Conservation (phyloP, 2,797 vertebrate genomes). For the Danio jaintianensis region DNA sequence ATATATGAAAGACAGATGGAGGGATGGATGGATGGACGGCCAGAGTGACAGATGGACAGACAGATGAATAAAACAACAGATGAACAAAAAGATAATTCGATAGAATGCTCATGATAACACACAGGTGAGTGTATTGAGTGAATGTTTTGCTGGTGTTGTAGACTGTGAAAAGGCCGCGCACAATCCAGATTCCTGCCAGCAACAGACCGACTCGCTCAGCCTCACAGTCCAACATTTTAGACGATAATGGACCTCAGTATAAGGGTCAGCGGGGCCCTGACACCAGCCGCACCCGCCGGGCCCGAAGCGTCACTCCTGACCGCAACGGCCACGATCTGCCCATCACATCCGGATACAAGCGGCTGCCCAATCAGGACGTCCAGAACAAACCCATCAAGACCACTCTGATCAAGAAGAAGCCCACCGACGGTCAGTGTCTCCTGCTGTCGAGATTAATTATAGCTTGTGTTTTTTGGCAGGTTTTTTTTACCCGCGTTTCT, state of each 20-base stretch:
- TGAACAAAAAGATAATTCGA: neutral
- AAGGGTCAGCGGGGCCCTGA: conserved; percentile 73
- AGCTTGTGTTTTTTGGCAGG: conserved; percentile 4
- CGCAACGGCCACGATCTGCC: conserved; percentile 75
- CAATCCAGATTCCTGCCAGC: conserved; percentile 82
- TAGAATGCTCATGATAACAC: too few relatives aligned
- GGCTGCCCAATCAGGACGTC: conserved; percentile 79
- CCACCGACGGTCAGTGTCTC: conserved; percentile 83
- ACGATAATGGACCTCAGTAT: conserved; percentile 61
- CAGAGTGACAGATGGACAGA: too few relatives aligned
- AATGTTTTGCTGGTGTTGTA: conserved; percentile 60
- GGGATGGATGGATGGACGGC: too few relatives aligned
- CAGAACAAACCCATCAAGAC: conserved; percentile 83
- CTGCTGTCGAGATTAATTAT: neutral
- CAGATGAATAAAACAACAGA: too few relatives aligned
- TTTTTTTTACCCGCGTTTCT: neutral
- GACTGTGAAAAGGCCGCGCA: conserved; percentile 91
- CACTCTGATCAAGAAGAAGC: conserved; percentile 83
- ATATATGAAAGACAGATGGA: too few relatives aligned
- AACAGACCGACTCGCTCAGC: conserved; percentile 70
- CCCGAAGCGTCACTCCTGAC: conserved; percentile 69
- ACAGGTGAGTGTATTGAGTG: too few relatives aligned
- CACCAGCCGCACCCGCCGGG: conserved; percentile 55
- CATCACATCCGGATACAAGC: conserved; percentile 89
- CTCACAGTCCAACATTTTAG: conserved; percentile 80